phyloP scores from a whole-genome alignment of 2,113 vertebrate genomes.

The Synchiropus splendidus region DNA sequence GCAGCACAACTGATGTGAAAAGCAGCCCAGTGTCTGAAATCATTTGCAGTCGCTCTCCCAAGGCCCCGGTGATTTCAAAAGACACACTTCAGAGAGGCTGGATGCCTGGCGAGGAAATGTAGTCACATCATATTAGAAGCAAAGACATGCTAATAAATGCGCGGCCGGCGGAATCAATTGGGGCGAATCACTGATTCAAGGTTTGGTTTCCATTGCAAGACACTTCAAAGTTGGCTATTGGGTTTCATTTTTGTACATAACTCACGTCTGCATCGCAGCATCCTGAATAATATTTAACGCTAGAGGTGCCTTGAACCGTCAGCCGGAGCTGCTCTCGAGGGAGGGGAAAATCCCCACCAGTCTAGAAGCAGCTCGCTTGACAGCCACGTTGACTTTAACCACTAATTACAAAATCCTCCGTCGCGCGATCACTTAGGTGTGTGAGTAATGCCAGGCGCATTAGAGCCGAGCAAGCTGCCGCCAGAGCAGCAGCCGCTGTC shows the following conservation, averaged over 20 bases:
- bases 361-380: slow-evolving; percentile 51
- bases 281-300: slow-evolving; percentile 35
- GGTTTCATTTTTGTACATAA: slow-evolving; percentile 24
- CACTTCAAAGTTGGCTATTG: slow-evolving; percentile 19
- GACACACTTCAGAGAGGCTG: slow-evolving; percentile 51
- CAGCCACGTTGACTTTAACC: slow-evolving; percentile 47
- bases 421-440: slow-evolving; percentile 80
- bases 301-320: slow-evolving; percentile 28
- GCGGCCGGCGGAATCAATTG: slow-evolving; percentile 35
- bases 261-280: slow-evolving; percentile 12
- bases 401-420: slow-evolving; percentile 57
- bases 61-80: slow-evolving; percentile 55
- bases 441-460: slow-evolving; percentile 79
- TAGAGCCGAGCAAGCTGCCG: slow-evolving; percentile 73
- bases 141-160: slow-evolving; percentile 51
- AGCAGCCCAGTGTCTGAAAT: slow-evolving; percentile 58
- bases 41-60: slow-evolving; percentile 46
- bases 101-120: slow-evolving; percentile 33
- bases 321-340: slow-evolving; percentile 5
- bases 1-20: slow-evolving; percentile 61
- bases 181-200: slow-evolving; percentile 39
- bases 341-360: slow-evolving; percentile 7
- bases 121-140: slow-evolving; percentile 52
- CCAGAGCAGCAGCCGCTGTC: slow-evolving; percentile 74
- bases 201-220: slow-evolving; percentile 23